Base-by-base conservation (phyloP, 2,888 invertebrate genomes). In the Chaitophorus viminalis region DNA sequence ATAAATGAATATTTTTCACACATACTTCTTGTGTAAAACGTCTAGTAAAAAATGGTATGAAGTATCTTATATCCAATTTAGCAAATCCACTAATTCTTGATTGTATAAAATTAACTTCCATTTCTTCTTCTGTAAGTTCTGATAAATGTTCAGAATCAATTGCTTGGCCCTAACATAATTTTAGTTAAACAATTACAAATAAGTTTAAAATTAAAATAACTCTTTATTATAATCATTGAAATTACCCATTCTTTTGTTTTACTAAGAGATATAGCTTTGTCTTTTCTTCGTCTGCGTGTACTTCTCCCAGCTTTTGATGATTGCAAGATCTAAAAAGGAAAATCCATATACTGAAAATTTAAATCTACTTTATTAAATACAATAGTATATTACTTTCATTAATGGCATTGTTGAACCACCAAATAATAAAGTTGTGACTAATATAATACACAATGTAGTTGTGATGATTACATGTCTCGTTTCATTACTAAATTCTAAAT, bases 351-450 rank as follows among this genome's bases (percentile, higher is more conserved):
- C 29, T 52, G 21, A 52, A 21, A 70, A 33, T 68, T 25, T 21
- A 39, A 1, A 29, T 65, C 25, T 83, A 65, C 36, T 29, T 75
- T 31, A 65, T 46, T 65, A 9, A 39, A 60, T 18, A 60, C 11
- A 54, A 46, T 29, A 76, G 72, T 18, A 74, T 31, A 60, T 85
- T 90, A 92, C 91, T 90, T 99, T 99, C 90, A 99, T 93, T 89
- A 99, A 92, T 0, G 99, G 99, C 97, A 99, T 97, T 0, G 99
- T 99, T 17, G 98, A 96, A 4, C 99, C 99, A 65, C 99, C 99
- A 90, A 99, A 95, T 91, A 98, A 94, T 70, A 99, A 92, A 0
- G 99, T 98, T 0, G 99, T 99, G 90, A 99, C 97, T 78, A 99
- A 93, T 11, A 99, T 98, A 90, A 99, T 98, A 90, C 99, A 98